Evolutionary conservation across 2,888 invertebrate species (phyloP).

Genomic region (Mythimna loreyi): DNA sequence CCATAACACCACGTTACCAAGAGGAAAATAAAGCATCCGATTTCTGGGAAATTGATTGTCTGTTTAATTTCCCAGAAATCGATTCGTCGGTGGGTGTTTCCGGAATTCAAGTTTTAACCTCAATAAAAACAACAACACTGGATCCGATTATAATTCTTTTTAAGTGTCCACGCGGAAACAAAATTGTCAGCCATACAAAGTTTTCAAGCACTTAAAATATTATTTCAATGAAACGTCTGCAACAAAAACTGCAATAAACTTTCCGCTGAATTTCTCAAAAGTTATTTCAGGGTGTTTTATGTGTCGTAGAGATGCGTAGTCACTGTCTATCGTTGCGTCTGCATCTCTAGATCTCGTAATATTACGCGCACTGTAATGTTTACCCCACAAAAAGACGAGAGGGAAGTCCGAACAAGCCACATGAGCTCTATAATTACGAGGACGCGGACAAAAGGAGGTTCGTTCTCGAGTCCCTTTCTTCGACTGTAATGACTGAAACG

Average conservation of each 20-base stretch:
- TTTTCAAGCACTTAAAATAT: not conserved
- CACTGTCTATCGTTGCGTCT: constrained; percentile 67
- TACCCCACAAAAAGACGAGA: constrained; percentile 50
- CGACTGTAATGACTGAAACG: constrained; percentile 77
- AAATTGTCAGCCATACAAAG: not conserved
- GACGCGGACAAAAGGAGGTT: constrained; percentile 68
- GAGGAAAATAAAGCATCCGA: constrained; percentile 27
- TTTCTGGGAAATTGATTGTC: constrained; percentile 47
- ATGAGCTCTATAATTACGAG: constrained; percentile 67
- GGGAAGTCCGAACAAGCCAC: constrained; percentile 36
- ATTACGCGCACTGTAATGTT: constrained; percentile 52
- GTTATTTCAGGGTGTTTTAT: constrained; percentile 60
- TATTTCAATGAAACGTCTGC: not conserved
- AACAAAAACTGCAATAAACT: constrained; percentile 21
- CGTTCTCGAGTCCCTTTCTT: constrained; percentile 61
- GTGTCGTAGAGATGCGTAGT: constrained; percentile 66
- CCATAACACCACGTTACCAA: constrained; percentile 14
- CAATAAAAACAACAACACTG: constrained; percentile 8
- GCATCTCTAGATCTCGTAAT: constrained; percentile 52
- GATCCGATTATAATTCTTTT: not conserved
- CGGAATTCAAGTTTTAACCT: not conserved
- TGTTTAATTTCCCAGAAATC: no score
- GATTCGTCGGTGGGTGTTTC: not conserved
- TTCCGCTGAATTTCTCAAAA: constrained; percentile 39
- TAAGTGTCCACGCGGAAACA: not conserved